These are phyloP conservation scores for Strix aluco DNA, from an alignment of 2,113 vertebrate genomes.

Conservation along the genomic window DNA sequence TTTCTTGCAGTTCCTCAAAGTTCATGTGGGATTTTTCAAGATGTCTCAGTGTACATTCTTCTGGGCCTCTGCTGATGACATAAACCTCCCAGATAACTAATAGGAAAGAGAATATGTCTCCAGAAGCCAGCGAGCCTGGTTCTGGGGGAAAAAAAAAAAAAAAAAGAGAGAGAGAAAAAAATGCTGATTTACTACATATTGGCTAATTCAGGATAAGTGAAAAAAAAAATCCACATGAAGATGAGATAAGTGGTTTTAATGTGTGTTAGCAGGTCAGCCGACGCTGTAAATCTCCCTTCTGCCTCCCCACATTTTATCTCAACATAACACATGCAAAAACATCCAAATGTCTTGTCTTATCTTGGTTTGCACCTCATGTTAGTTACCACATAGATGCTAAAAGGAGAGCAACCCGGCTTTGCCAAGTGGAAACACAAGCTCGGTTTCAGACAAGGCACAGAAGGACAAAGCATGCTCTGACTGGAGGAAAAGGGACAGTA, in stretches of 20 bases:
- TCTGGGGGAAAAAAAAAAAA: accelerated
- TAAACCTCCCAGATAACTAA: not conserved
- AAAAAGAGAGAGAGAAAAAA: not conserved
- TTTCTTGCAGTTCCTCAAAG: not conserved
- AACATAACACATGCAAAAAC: not conserved
- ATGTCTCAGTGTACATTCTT: not conserved
- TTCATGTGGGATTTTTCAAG: not conserved
- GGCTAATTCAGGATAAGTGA: not conserved
- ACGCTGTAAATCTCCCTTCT: conserved; percentile 18
- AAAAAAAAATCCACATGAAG: not conserved
- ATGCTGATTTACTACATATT: not conserved
- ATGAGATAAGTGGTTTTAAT: conserved; percentile 9
- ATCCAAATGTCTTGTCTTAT: conserved; percentile 40
- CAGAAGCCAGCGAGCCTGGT: not conserved
- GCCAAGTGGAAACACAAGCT: not conserved
- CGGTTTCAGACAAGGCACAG: not conserved
- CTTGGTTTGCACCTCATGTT: conserved; percentile 39
- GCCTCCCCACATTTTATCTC: conserved; percentile 20
- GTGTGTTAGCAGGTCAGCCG: not conserved
- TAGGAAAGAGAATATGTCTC: not conserved
- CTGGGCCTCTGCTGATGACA: not conserved
- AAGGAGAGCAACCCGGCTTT: not conserved
- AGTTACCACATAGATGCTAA: not conserved
- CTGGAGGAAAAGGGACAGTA: not conserved
- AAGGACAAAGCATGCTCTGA: not conserved